phyloP scores from a whole-genome alignment of 2,888 invertebrate genomes.

The Penaeus monodon region DNA sequence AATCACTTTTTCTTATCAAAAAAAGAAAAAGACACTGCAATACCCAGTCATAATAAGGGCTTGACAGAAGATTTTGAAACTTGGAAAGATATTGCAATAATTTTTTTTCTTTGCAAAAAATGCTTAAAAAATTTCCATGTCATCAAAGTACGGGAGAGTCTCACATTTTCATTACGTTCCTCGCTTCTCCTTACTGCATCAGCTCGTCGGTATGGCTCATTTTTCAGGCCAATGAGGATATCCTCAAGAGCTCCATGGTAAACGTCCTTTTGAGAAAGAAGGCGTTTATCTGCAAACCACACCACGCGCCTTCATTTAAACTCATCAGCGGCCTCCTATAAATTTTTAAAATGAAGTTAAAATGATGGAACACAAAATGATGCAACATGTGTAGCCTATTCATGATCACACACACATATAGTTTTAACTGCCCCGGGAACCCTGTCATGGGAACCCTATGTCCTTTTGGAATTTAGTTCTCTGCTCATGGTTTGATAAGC shows the following conservation, averaged over 20 bases:
- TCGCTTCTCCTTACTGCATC: slow-evolving; percentile 92
- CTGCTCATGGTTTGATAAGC: too few species aligned
- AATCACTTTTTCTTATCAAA: too few species aligned
- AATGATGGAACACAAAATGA: too few species aligned
- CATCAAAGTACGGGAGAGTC: slow-evolving; percentile 88
- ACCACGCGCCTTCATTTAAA: slow-evolving; percentile 82
- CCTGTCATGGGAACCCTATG: too few species aligned
- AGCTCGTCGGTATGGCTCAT: slow-evolving; percentile 94
- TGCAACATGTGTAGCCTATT: too few species aligned
- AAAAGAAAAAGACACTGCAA: not conserved
- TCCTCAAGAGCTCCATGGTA: slow-evolving; percentile 98
- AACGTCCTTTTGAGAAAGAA: slow-evolving; percentile 87
- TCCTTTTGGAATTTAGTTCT: too few species aligned
- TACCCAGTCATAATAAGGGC: not conserved
- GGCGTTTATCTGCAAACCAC: slow-evolving; percentile 64
- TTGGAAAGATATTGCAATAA: not conserved
- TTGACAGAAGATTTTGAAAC: not conserved
- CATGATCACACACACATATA: not conserved
- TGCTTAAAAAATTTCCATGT: slow-evolving; percentile 77
- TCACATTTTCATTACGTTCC: slow-evolving; percentile 89
- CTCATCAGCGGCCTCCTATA: slow-evolving; percentile 86
- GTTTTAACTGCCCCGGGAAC: too few species aligned
- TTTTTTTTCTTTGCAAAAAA: not conserved
- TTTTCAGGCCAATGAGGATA: slow-evolving; percentile 91
- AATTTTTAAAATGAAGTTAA: not conserved